A percentile compares a stretch with the other conserved stretches of the same genome.
Evolutionary conservation across 2,797 vertebrate species (phyloP).

Genomic region (Squalus acanthias): DNA sequence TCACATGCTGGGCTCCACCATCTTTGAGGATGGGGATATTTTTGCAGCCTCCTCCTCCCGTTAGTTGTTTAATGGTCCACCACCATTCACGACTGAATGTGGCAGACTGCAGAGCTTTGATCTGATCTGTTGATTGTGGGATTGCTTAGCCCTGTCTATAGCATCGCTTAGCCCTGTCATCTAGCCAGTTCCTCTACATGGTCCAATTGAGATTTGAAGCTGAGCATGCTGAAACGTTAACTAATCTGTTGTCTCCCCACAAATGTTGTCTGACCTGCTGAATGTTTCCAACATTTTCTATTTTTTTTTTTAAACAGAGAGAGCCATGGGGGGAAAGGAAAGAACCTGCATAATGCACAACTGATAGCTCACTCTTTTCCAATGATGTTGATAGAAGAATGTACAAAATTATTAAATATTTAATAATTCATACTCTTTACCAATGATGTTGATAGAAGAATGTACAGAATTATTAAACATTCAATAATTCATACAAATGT

Average conservation of each 20-base stretch:
- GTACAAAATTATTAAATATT: not conserved
- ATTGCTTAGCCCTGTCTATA: too few species aligned
- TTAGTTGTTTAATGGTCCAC: too few species aligned
- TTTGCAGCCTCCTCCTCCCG: too few species aligned
- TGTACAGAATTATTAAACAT: not conserved
- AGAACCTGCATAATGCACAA: not conserved
- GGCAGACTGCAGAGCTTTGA: too few species aligned
- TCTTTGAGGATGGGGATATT: too few species aligned
- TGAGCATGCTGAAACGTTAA: not conserved
- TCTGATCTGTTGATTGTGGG: too few species aligned
- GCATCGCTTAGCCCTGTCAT: not conserved
- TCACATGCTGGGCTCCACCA: too few species aligned
- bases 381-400: not conserved
- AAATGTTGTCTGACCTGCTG: not conserved
- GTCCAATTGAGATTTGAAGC: not conserved
- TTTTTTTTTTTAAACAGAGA: not conserved
- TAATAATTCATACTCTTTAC: not conserved
- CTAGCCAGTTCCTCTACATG: not conserved
- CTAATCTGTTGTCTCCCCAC: not conserved
- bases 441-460: not conserved
- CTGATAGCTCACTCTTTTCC: not conserved
- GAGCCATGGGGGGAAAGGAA: not conserved
- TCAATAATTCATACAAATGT: not conserved
- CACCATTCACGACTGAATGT: too few species aligned
- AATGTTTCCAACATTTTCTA: not conserved